Evolutionary conservation across 2,888 invertebrate genomes (phyloP).

Genomic region (Polyommatus icarus): DNA sequence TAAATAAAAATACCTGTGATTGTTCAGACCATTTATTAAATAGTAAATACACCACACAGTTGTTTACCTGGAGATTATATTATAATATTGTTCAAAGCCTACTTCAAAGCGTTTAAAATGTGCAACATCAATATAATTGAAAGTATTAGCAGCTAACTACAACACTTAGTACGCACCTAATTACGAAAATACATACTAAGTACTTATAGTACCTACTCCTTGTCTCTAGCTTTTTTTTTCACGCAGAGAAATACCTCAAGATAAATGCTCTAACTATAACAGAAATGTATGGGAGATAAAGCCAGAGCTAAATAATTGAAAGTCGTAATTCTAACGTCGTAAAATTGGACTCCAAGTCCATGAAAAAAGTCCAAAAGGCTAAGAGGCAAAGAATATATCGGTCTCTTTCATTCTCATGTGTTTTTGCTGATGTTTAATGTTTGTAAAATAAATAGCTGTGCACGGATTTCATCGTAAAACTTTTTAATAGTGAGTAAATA

Average conservation of each 20-base stretch:
- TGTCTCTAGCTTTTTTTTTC: too few relatives aligned
- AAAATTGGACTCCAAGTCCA: not conserved
- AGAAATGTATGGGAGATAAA: not conserved
- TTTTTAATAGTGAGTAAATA: not conserved
- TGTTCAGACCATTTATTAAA: not conserved
- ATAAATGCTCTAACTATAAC: not conserved
- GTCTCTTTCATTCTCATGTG: not conserved
- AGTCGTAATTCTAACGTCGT: not conserved
- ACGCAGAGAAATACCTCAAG: too few relatives aligned
- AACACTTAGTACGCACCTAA: not conserved
- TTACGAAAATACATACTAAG: too few relatives aligned
- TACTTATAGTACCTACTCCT: too few relatives aligned
- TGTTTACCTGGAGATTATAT: not conserved
- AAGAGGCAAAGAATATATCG: not conserved
- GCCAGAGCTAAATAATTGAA: not conserved
- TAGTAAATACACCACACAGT: constrained; percentile 2
- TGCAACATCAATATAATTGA: not conserved
- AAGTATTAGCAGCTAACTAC: not conserved
- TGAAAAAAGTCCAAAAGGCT: not conserved
- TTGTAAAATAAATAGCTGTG: not conserved
- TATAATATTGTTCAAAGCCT: constrained; percentile 5
- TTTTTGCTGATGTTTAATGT: not conserved
- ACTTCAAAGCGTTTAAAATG: constrained; percentile 8
- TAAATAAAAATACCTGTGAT: not conserved
- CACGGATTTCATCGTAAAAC: not conserved